Base-by-base conservation (phyloP, 2,888 invertebrate genomes). In the Strigamia transsilvanica region DNA sequence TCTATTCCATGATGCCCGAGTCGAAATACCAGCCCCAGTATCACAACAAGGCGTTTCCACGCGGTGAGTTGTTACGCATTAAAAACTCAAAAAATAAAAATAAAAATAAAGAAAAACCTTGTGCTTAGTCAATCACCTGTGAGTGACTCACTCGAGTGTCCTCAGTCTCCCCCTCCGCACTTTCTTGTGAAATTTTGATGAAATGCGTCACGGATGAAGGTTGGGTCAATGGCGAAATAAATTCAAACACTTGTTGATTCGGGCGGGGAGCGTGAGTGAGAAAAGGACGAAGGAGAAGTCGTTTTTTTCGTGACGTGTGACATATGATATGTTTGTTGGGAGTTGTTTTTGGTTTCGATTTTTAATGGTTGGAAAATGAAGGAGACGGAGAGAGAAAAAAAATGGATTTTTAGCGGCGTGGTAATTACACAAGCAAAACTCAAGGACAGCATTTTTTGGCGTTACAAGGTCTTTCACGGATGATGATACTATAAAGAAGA, bases 11-110 rank as follows among this genome's bases (percentile, higher is more conserved):
- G 80, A 83, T 83, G 42, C 78, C 83, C 10, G 83, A 83, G 80
- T 82, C 83, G n/a, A 83, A 83, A 46, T 83, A 83, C 27, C 83
- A 83, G 56, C 82, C 83, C 5, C 38, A 41, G 10, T 83, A 82
- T 82, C 82, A 34, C 15, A 51, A 42, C 56, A 83, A 83, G 66
- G 42, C 66, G 15, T 83, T 61, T 32, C 61, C 82, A 10, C 79
- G 83, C 42, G 80, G 83, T 83, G 82, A 83, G 73, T 51, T 51
- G 3, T n/a, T n/a, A n/a, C n/a, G 15, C 3, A 51, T n/a, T n/a
- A 51, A 13, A 6, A n/a, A 51, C 34, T 51, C 6, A 27, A 34
- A 34, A 34, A 34, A 34, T 5, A 34, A 34, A 34, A 34, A 34
- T 5, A 34, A 34, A 34, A 34, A 34, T 5, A 34, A 34, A 34